phyloP scores from a whole-genome alignment of 2,797 vertebrate genomes.

The Pagetopsis macropterus region DNA sequence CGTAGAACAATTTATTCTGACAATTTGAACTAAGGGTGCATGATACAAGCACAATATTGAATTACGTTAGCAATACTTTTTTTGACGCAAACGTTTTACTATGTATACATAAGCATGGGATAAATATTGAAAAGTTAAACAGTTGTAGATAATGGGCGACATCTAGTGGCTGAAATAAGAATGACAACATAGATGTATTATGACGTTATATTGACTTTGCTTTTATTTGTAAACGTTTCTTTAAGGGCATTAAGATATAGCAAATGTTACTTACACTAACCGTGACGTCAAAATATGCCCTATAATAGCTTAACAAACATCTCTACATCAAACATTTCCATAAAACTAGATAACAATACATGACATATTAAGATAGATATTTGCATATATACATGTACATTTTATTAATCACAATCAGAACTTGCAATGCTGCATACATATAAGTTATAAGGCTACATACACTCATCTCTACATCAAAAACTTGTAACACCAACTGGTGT shows the following conservation, averaged over 20 bases:
- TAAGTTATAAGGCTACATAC: not conserved
- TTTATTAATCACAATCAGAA: not conserved
- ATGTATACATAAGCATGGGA: slow-evolving; percentile 8
- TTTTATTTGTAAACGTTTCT: not conserved
- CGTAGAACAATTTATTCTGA: too few species aligned
- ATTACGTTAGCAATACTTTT: not conserved
- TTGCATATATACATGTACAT: not conserved
- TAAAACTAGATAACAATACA: not conserved
- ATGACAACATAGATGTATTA: not conserved
- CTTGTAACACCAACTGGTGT: not conserved
- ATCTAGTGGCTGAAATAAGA: slow-evolving; percentile 57
- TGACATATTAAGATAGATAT: too few species aligned
- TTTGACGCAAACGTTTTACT: slow-evolving; percentile 5
- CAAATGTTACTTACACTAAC: not conserved
- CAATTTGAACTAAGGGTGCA: not conserved
- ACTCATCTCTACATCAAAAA: not conserved
- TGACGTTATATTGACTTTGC: too few species aligned
- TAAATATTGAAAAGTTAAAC: not conserved
- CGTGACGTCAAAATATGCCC: not conserved
- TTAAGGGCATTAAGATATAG: not conserved
- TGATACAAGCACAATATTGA: not conserved
- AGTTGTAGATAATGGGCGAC: slow-evolving; percentile 39
- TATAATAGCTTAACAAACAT: not conserved
- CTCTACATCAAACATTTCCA: not conserved
- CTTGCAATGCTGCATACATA: not conserved